Conservation (phyloP, 1,140 invertebrate species). For the Drosophila pandora region DNA sequence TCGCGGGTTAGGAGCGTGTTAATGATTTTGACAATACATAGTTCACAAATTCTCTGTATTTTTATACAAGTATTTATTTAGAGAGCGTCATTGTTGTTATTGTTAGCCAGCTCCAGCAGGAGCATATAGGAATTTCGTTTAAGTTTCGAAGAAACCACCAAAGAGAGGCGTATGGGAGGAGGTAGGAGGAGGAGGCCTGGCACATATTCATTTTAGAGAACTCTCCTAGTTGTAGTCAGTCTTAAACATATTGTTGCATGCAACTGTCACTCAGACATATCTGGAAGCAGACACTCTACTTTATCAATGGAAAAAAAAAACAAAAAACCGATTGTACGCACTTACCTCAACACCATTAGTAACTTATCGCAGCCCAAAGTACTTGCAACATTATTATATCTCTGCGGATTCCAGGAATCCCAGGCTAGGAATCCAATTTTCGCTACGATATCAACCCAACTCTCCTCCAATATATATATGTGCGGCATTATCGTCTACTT, state of each 20-base stretch:
- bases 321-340: constrained; percentile 12
- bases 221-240: constrained; percentile 32
- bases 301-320: constrained; percentile 13
- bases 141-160: constrained; percentile 31
- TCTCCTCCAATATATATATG: constrained; percentile 18
- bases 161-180: constrained; percentile 21
- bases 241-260: constrained; percentile 29
- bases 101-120: constrained; percentile 42
- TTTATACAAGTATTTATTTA: constrained; percentile 80
- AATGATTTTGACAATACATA: constrained; percentile 80
- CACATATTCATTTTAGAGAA: constrained; percentile 26
- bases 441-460: constrained; percentile 16
- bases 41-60: constrained; percentile 75
- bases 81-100: constrained; percentile 60
- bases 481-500: constrained; percentile 30
- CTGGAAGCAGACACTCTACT: constrained; percentile 42
- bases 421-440: not conserved
- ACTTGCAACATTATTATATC: constrained; percentile 9
- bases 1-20: constrained; percentile 47
- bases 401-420: constrained; percentile 1
- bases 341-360: constrained; percentile 32
- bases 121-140: constrained; percentile 10
- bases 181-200: not conserved
- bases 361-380: constrained; percentile 27
- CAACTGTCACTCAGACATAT: constrained; percentile 64